A percentile compares a stretch with the other conserved stretches of the same genome.
These are phyloP conservation scores for Phataginus tricuspis DNA, from an alignment of 2,797 vertebrate genomes.

Conservation along the genomic window DNA sequence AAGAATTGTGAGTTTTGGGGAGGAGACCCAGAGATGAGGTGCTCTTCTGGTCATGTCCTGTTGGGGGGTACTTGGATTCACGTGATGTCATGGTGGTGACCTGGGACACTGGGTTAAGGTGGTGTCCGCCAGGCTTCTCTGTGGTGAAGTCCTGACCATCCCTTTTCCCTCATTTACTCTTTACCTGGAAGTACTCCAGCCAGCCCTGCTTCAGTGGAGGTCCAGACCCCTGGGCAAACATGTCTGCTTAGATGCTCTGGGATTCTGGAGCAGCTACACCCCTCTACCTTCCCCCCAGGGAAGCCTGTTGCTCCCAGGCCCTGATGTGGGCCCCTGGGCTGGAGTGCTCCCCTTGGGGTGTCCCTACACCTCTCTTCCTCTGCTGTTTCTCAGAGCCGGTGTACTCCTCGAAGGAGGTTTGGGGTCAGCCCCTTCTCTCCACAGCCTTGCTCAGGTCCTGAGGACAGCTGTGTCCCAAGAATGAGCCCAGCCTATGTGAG, in stretches of 20 bases:
- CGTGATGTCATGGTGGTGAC: background rate
- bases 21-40: background rate
- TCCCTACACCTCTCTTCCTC: no score
- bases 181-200: background rate
- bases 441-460: background rate
- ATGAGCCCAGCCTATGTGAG: background rate
- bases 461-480: background rate
- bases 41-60: background rate
- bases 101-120: background rate
- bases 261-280: background rate
- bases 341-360: no score
- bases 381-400: background rate
- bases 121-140: background rate
- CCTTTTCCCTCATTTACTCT: background rate
- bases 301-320: background rate
- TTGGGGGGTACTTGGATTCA: background rate
- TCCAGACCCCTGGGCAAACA: background rate
- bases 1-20: background rate
- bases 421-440: background rate
- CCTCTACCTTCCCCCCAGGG: background rate
- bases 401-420: background rate
- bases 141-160: background rate
- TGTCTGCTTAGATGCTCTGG: background rate
- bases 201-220: background rate
- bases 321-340: no score